These are phyloP conservation scores for Poeciliopsis prolifica DNA, from an alignment of 2,113 vertebrate genomes.

Conservation along the genomic window DNA sequence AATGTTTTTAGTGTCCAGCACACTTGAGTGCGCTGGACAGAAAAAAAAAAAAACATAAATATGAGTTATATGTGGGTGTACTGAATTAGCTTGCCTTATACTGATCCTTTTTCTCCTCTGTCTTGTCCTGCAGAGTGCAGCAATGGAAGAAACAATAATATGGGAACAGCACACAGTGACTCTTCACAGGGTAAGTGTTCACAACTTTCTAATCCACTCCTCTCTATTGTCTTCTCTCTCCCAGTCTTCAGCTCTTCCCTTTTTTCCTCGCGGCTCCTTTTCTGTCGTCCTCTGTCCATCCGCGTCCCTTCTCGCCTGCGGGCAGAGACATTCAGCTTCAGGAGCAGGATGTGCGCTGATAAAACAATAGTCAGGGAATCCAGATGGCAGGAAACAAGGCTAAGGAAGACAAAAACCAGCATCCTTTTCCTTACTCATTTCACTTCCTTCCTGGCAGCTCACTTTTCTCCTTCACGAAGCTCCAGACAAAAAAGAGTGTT, in stretches of 20 bases:
- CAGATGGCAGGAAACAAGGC: constrained; percentile 91
- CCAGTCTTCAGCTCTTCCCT: constrained; percentile 33
- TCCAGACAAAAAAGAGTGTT: constrained; percentile 22
- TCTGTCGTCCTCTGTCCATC: constrained; percentile 42
- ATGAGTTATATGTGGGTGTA: neutral
- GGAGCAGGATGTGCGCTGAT: constrained; percentile 85
- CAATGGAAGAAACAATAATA: constrained; percentile 99
- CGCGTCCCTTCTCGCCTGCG: constrained; percentile 21
- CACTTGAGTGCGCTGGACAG: neutral
- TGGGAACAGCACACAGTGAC: constrained; percentile 99
- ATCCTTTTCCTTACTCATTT: constrained; percentile 75
- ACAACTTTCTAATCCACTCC: constrained; percentile 33
- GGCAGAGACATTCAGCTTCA: constrained; percentile 61
- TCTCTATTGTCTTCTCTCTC: constrained; percentile 36
- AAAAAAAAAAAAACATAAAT: neutral
- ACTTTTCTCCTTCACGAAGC: constrained; percentile 49
- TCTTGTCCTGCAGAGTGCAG: constrained; percentile 85
- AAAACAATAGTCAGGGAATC: constrained; percentile 86
- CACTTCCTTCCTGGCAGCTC: constrained; percentile 70
- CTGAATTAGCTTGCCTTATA: neutral
- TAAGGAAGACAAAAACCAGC: constrained; percentile 80
- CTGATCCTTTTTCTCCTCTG: constrained; percentile 26
- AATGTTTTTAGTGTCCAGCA: neutral
- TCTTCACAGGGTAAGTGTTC: constrained; percentile 95
- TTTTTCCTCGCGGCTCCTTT: constrained; percentile 26